These are phyloP conservation scores for Chauna torquata DNA, from an alignment of 2,113 vertebrate species.

Conservation along the genomic window DNA sequence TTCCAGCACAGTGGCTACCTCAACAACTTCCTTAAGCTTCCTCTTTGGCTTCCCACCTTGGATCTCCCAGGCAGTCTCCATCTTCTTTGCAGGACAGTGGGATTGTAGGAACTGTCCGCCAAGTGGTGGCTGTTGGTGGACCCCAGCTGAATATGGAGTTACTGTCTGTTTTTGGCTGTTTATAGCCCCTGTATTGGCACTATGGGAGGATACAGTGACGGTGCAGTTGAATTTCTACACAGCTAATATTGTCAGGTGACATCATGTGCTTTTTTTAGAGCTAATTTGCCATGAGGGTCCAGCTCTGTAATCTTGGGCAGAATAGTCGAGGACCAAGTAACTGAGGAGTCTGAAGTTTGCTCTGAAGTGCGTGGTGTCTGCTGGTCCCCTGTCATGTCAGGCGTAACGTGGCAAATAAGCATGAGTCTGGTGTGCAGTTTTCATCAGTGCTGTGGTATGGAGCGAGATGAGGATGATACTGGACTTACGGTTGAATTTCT, in stretches of 20 bases:
- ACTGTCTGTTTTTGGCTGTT: background rate
- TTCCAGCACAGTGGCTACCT: background rate
- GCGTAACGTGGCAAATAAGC: background rate
- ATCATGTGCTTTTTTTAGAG: background rate
- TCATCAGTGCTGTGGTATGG: background rate
- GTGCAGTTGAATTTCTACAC: background rate
- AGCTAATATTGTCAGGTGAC: background rate
- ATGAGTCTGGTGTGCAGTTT: background rate
- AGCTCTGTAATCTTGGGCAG: background rate
- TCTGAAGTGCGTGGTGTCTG: background rate
- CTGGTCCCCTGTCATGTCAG: background rate
- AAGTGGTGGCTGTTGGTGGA: background rate
- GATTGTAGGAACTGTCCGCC: background rate
- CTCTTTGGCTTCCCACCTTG: background rate
- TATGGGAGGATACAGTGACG: background rate
- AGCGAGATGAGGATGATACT: background rate
- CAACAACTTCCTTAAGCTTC: background rate
- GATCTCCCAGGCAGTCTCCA: background rate
- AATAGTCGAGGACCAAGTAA: background rate
- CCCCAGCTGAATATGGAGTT: background rate
- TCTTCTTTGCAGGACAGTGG: background rate
- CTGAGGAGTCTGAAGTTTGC: background rate
- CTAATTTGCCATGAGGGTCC: background rate
- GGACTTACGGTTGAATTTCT: background rate
- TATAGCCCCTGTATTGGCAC: accelerated